Evolutionary conservation across 2,797 vertebrate species (phyloP).

Genomic region (Enteromius mattozi): DNA sequence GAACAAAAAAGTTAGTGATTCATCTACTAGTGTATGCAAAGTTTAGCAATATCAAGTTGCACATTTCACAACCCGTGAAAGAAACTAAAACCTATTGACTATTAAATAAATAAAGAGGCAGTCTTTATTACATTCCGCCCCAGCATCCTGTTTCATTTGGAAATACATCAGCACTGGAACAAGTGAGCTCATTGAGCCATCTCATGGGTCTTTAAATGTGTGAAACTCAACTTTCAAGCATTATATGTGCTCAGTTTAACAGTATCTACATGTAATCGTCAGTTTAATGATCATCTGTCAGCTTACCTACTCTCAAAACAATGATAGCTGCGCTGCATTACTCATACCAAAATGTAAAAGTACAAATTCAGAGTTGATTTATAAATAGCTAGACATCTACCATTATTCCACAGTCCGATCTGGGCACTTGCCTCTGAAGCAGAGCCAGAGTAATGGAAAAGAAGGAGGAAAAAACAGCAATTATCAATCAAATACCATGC

Average conservation of each 20-base stretch:
- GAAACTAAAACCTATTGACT: not conserved
- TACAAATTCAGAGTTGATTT: conserved; percentile 66
- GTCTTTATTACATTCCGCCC: not conserved
- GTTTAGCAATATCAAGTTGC: not conserved
- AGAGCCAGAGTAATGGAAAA: conserved; percentile 61
- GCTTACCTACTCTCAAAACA: conserved; percentile 17
- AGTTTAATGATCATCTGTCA: conserved; percentile 58
- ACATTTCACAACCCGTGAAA: not conserved
- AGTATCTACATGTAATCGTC: not conserved
- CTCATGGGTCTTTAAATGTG: not conserved
- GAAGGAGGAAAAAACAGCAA: conserved; percentile 77
- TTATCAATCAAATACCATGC: conserved; percentile 96
- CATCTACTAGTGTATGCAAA: not conserved
- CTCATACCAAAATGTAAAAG: conserved; percentile 17
- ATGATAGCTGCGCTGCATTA: conserved; percentile 20
- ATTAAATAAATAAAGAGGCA: not conserved
- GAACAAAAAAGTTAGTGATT: not conserved
- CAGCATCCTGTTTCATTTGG: not conserved
- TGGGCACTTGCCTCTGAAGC: conserved; percentile 83
- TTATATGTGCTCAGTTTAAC: not conserved
- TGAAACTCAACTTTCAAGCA: conserved; percentile 1
- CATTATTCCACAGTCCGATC: conserved; percentile 76
- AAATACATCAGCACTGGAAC: not conserved
- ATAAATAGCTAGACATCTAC: conserved; percentile 82
- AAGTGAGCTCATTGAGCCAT: not conserved